A percentile compares a stretch with the other conserved stretches of the same genome.
Evolutionary conservation across 1,140 invertebrate species (phyloP).

Genomic region (Drosophila albomicans): DNA sequence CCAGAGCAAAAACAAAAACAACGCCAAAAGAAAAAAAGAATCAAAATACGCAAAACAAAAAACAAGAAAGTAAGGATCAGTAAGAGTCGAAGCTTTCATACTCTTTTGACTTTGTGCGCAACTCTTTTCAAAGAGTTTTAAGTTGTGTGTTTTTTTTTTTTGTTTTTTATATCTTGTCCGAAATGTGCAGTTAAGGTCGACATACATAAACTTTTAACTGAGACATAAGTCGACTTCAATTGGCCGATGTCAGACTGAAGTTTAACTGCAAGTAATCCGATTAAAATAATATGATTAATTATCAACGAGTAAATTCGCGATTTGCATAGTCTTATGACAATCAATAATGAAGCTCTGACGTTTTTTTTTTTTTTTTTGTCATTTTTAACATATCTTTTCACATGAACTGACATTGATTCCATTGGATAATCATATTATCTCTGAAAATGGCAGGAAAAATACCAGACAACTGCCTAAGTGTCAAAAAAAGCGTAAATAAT

Average conservation of each 20-base stretch:
- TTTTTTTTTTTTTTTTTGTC: not conserved
- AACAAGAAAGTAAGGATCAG: constrained; percentile 43
- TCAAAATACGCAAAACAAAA: constrained; percentile 9
- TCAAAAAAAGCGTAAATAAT: not conserved
- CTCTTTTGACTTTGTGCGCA: constrained; percentile 19
- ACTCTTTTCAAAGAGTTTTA: constrained; percentile 3
- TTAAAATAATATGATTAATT: constrained; percentile 54
- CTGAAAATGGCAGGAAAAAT: constrained; percentile 6
- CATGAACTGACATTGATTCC: constrained; percentile 20
- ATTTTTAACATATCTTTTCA: constrained; percentile 10
- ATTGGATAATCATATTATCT: constrained; percentile 12
- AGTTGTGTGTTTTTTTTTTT: not conserved
- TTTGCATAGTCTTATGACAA: constrained; percentile 38
- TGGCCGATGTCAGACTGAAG: constrained; percentile 18
- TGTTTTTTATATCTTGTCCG: not conserved
- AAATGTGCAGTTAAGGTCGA: constrained; percentile 19
- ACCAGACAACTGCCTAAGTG: not conserved
- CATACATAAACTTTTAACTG: constrained; percentile 8
- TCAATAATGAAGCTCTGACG: constrained; percentile 14
- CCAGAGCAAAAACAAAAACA: constrained; percentile 41
- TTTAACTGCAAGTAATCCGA: constrained; percentile 42
- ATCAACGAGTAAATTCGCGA: constrained; percentile 35
- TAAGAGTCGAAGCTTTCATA: constrained; percentile 44
- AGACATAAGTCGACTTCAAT: constrained; percentile 37
- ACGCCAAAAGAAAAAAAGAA: not conserved